phyloP scores from a whole-genome alignment of 1,140 invertebrate genomes.

The honey bee (Apis mellifera) region DNA sequence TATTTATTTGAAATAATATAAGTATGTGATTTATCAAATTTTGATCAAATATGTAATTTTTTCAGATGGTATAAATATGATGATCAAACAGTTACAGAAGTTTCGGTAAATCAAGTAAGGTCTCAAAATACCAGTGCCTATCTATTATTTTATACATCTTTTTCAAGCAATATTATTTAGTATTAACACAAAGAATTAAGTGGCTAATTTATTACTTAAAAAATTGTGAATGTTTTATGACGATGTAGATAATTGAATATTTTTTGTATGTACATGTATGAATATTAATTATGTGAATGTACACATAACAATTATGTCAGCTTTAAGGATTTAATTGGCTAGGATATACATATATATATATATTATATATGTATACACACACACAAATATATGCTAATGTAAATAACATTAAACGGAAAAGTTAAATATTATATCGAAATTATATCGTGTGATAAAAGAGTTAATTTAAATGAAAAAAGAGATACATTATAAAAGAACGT shows the following conservation, averaged over 20 bases:
- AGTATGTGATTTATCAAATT: no score
- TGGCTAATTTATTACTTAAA: slow-evolving; percentile 27
- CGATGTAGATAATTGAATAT: slow-evolving; percentile 39
- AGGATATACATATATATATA: slow-evolving; percentile 1
- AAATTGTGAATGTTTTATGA: slow-evolving; percentile 7
- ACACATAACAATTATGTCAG: background rate
- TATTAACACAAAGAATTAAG: slow-evolving; percentile 1
- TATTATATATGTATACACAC: no score
- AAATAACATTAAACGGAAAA: slow-evolving; percentile 18
- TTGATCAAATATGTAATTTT: background rate
- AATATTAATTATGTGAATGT: slow-evolving; percentile 1
- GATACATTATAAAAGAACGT: background rate
- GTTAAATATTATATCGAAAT: background rate
- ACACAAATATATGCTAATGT: background rate
- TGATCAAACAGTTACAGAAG: slow-evolving; percentile 90
- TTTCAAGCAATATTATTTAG: slow-evolving; percentile 65
- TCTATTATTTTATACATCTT: slow-evolving; percentile 88
- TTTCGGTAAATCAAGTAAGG: slow-evolving; percentile 86
- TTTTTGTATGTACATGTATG: slow-evolving; percentile 41
- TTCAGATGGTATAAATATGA: slow-evolving; percentile 95
- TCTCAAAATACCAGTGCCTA: slow-evolving; percentile 87
- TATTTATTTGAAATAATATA: background rate
- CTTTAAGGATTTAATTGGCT: slow-evolving; percentile 27
- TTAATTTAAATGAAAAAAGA: background rate
- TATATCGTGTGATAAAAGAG: background rate